These are phyloP conservation scores for Folsomia candida DNA, from an alignment of 2,888 invertebrate genomes.

Conservation along the genomic window DNA sequence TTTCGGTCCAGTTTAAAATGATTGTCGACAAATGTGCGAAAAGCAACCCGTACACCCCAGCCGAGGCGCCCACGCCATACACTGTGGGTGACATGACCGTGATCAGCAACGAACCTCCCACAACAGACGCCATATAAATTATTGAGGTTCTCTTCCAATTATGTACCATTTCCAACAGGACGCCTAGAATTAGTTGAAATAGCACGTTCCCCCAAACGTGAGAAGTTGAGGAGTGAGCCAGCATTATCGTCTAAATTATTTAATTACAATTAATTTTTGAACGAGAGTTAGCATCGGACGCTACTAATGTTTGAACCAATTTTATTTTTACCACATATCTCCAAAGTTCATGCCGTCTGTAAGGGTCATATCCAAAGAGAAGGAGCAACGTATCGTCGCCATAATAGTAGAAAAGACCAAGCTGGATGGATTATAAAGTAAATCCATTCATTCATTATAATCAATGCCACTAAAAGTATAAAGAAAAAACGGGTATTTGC, in stretches of 20 bases:
- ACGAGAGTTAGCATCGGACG: too few relatives aligned
- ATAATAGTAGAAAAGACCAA: background rate
- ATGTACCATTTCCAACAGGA: slow-evolving; percentile 25
- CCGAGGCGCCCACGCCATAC: slow-evolving; percentile 26
- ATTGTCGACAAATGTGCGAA: slow-evolving; percentile 23
- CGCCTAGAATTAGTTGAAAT: slow-evolving; percentile 25
- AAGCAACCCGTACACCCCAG: slow-evolving; percentile 23
- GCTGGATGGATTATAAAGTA: background rate
- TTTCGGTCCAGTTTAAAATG: slow-evolving; percentile 27
- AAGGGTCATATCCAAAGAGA: slow-evolving; percentile 11
- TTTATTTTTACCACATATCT: too few relatives aligned
- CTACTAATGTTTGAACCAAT: too few relatives aligned
- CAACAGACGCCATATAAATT: slow-evolving; percentile 18
- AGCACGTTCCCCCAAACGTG: slow-evolving; percentile 17
- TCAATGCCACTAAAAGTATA: too few relatives aligned
- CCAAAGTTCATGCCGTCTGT: slow-evolving; percentile 26
- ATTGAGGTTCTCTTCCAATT: slow-evolving; percentile 19
- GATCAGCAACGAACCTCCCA: slow-evolving; percentile 14
- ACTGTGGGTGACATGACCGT: slow-evolving; percentile 11
- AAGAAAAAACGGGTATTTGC: background rate
- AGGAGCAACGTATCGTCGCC: background rate
- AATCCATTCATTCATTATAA: background rate
- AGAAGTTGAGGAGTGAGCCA: slow-evolving; percentile 17
- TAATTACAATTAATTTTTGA: too few relatives aligned
- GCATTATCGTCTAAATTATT: slow-evolving; percentile 15